Percentiles rank a stretch among this genome's conserved stretches.
phyloP scores from a whole-genome alignment of 2,797 vertebrate species.

The Gymnoscopelus braueri region DNA sequence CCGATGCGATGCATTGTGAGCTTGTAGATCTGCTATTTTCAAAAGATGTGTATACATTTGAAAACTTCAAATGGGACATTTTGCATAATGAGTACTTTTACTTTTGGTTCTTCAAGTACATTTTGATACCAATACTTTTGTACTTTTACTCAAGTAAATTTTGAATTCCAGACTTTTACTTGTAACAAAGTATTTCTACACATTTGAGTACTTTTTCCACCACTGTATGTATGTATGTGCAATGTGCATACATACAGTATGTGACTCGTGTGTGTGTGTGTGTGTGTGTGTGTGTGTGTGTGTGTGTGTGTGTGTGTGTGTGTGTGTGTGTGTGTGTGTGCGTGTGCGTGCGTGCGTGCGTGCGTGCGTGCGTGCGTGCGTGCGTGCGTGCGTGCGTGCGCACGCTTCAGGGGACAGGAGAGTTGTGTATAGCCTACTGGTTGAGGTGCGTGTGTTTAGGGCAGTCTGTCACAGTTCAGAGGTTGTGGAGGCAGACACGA shows the following conservation, averaged over 20 bases:
- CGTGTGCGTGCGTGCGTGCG: constrained; percentile 13
- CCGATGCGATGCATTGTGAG: too few species aligned
- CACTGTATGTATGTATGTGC: not conserved
- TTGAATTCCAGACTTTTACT: too few species aligned
- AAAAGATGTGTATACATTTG: too few species aligned
- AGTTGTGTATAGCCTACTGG: constrained; percentile 65
- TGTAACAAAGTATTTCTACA: too few species aligned
- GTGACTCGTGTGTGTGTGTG: not conserved
- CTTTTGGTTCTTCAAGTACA: too few species aligned
- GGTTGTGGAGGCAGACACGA: constrained; percentile 79
- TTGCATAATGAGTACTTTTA: too few species aligned
- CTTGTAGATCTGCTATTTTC: too few species aligned
- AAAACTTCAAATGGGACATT: too few species aligned
- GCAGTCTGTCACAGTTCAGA: constrained; percentile 62
- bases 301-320: constrained; percentile 12
- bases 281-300: constrained; percentile 26
- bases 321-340: constrained; percentile 6
- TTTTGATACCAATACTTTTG: too few species aligned
- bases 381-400: constrained; percentile 21
- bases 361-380: constrained; percentile 16
- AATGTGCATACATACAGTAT: constrained; percentile 16
- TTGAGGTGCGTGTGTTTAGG: constrained; percentile 25
- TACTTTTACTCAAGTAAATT: too few species aligned
- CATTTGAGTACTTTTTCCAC: too few species aligned
- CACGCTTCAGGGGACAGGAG: constrained; percentile 51